Base-by-base conservation (phyloP, 2,113 vertebrate species). In the Cryptomyrus ogoouensis region DNA sequence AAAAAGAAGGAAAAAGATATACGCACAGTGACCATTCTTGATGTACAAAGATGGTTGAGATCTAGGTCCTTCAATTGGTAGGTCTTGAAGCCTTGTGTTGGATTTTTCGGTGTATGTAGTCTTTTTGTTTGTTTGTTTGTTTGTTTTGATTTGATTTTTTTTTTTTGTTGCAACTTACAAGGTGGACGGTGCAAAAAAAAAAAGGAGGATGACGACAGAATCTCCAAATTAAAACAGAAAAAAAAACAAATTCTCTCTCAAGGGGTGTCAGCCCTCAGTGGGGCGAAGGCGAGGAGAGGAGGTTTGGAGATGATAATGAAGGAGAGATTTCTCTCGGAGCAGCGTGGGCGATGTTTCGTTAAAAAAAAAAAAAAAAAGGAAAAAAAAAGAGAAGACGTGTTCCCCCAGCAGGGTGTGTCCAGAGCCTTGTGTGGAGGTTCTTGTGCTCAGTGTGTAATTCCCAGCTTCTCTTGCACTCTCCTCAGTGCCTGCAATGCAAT, bases 1-100 rank as follows among this genome's bases (percentile, higher is more conserved):
- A 89, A 70, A 92, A 35, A 88, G 84, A 88, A 91, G 87, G 94
- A 93, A 93, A 94, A 91, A 93, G 91, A 94, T 93, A 96, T 96
- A 96, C 96, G 94, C 96, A 96, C 96, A 96, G 96, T 96, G 95
- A 96, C 96, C 96, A 96, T 96, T 96, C 96, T 96, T 96, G 94
- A 95, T 93, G 94, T 94, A 95, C 95, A 95, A 92, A 90, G 92
- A 95, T 95, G 95, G 95, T 94, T 93, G 93, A 94, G 95, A 95
- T 96, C 95, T 96, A 96, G 95, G 94, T 96, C 96, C 95, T 95
- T 94, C 94, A 91, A 94, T 95, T 90, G 93, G 92, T 93, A 93
- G 96, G 93, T 95, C 94, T 94, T 95, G 93, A 91, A 92, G 93
- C 93, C 92, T 94, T 85, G 91, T 90, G 86, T 92, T 90, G 94